Base-by-base conservation (phyloP, 2,113 vertebrate genomes). In the Elgaria multicarinata region DNA sequence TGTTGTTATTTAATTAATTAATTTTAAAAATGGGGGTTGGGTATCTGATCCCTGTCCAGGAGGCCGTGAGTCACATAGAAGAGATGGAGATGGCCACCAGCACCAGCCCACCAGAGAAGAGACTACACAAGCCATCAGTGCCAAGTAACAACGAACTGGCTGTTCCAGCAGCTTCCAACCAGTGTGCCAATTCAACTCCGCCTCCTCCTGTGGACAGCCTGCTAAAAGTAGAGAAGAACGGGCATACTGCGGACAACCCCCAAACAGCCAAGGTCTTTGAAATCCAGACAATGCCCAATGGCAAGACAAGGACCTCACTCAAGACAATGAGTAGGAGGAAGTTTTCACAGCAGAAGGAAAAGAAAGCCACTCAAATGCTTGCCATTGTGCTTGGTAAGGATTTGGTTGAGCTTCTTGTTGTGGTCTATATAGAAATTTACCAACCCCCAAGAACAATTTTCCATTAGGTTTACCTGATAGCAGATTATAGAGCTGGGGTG, bases 361-460 rank as follows among this genome's bases (percentile, higher is more conserved):
- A 99, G 95, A 99, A 99, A 94, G 99, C 99, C 88, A 99, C 99
- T 2, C 99, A 99, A 97, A 99, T 99, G 99, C 96, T 99, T 90
- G 99, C 99, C 93, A 99, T 99, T 2, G 99, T 99, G 22, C 98
- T 99, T 0, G 99, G 99, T 99, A 95, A 98, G 98, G 86, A 33
- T 0, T 90, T 0, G 0, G 50, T 1, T 33, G n/a, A 50, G 28
- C 55, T 82, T 76, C 67, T 83, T 62, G 58, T 62, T 62, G 58
- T 62, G 58, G 58, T 62, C 4, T 22, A 20, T 8, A 33, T 10
- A 46, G 39, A 76, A 22, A 44, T 76, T 9, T 5, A 36, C 26
- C 42, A 77, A 24, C 42, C 9, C 24, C 42, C 24, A 16, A 80
- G 78, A 58, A 39, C 18, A n/a, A 62, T 2, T n/a, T 81, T 77